Conservation (phyloP, 2,888 invertebrate species). For the Aphodius sticticus region DNA sequence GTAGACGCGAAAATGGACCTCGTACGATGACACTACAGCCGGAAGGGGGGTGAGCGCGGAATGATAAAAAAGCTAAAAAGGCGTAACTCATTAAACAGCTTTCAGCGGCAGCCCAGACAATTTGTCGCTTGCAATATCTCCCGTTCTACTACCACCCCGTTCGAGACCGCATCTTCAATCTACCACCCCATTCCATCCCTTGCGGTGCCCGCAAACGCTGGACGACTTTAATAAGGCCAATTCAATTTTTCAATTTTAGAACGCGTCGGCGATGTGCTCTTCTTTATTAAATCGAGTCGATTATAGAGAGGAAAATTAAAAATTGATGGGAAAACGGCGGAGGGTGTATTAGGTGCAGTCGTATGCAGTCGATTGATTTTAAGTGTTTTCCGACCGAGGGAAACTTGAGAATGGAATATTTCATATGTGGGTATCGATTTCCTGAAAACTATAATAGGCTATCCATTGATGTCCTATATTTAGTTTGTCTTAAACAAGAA, state of each 20-base stretch:
- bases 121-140: slow-evolving; percentile 30
- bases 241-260: not conserved
- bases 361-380: too few relatives aligned
- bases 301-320: not conserved
- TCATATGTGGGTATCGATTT: too few relatives aligned
- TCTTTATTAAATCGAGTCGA: not conserved
- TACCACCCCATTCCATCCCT: not conserved
- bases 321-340: not conserved
- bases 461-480: too few relatives aligned
- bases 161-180: not conserved
- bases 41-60: not conserved
- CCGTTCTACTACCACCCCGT: slow-evolving; percentile 15
- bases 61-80: slow-evolving; percentile 23
- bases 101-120: slow-evolving; percentile 34
- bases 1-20: not conserved
- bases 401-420: too few relatives aligned
- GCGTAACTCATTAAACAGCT: slow-evolving; percentile 33
- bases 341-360: too few relatives aligned
- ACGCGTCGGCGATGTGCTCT: not conserved
- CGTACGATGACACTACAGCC: not conserved
- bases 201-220: not conserved
- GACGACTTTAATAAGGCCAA: slow-evolving; percentile 4
- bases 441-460: too few relatives aligned
- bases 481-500: too few relatives aligned
- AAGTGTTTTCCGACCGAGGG: too few relatives aligned